Evolutionary conservation across 2,888 invertebrate species (phyloP).

Genomic region (Pandemis heparana): DNA sequence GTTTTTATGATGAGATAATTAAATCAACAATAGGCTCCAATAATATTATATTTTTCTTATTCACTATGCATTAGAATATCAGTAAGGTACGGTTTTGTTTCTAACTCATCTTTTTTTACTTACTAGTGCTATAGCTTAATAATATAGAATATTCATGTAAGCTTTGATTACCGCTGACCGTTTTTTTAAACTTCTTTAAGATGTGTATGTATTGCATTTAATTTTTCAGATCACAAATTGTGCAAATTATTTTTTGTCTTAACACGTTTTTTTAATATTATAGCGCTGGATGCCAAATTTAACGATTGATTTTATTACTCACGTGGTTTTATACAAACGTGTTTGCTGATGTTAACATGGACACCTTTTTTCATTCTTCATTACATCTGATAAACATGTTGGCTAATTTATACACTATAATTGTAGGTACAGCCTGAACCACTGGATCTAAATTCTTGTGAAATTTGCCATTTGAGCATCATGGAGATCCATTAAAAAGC

Average conservation of each 20-base stretch:
- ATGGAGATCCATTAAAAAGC: no score
- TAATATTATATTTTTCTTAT: not conserved
- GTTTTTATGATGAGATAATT: not conserved
- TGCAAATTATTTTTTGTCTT: not conserved
- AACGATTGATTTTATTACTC: constrained; percentile 26
- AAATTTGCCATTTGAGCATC: no score
- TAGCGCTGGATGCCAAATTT: not conserved
- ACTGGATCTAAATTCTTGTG: not conserved
- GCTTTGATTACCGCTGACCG: not conserved
- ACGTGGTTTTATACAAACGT: constrained; percentile 15
- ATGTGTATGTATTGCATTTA: not conserved
- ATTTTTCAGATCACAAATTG: not conserved
- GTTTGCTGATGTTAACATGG: constrained; percentile 22
- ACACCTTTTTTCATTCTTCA: constrained; percentile 18
- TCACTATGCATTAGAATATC: not conserved
- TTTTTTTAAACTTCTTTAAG: not conserved
- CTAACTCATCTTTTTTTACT: not conserved
- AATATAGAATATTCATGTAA: no score
- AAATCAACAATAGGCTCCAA: not conserved
- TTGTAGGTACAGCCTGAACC: not conserved
- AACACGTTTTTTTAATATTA: not conserved
- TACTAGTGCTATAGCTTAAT: not conserved
- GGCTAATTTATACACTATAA: not conserved
- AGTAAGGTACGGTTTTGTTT: no score
- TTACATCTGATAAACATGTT: constrained; percentile 5